Evolutionary conservation across 2,888 invertebrate species (phyloP).

Genomic region (Subacronicta megacephala): DNA sequence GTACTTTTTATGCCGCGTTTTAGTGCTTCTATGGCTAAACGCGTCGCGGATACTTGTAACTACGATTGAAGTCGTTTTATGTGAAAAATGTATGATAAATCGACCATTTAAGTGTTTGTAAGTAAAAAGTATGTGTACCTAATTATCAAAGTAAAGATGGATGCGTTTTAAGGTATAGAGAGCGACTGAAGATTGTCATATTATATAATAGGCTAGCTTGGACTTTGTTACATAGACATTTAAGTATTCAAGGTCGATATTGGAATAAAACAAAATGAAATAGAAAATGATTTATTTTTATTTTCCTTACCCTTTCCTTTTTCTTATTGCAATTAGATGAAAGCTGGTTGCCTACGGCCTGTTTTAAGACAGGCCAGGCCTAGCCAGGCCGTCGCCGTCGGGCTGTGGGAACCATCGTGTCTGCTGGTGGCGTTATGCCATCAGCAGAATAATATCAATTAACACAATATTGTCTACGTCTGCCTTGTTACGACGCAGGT

Average conservation of each 20-base stretch:
- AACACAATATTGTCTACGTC: too few species aligned
- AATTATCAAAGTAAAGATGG: constrained; percentile 59
- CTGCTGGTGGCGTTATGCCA: too few species aligned
- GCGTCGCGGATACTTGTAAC: constrained; percentile 24
- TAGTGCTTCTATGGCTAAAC: constrained; percentile 11
- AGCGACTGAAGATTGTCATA: constrained; percentile 65
- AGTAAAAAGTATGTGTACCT: constrained; percentile 57
- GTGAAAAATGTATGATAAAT: constrained; percentile 46
- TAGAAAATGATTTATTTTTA: constrained; percentile 65
- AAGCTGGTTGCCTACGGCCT: too few species aligned
- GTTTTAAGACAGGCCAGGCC: too few species aligned
- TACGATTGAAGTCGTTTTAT: constrained; percentile 37
- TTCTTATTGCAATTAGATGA: too few species aligned
- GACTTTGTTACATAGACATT: constrained; percentile 87
- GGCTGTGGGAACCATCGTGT: too few species aligned
- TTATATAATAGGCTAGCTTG: constrained; percentile 70
- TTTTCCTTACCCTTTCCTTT: constrained; percentile 3
- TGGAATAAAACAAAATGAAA: constrained; percentile 85
- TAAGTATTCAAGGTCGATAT: constrained; percentile 86
- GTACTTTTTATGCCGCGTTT: constrained; percentile 14
- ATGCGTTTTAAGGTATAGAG: constrained; percentile 54
- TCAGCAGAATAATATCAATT: too few species aligned
- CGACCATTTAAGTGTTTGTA: constrained; percentile 53
- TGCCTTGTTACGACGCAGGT: too few species aligned
- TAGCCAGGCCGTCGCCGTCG: too few species aligned